Percentiles rank a stretch among this genome's conserved stretches.
phyloP scores from a whole-genome alignment of 1,140 invertebrate species.

The Caerostris extrusa region DNA sequence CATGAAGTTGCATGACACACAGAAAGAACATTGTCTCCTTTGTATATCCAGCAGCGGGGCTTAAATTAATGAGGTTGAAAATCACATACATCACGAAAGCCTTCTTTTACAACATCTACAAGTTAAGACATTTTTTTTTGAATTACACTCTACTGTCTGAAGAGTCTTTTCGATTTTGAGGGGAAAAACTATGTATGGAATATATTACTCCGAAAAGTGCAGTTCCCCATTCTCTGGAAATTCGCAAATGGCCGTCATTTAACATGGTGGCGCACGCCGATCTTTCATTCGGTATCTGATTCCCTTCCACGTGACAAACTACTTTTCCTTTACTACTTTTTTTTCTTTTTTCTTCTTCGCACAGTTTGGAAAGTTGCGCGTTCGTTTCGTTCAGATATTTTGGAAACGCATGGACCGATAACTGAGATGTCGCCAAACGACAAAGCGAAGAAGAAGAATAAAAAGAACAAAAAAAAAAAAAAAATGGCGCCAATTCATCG shows the following conservation, averaged over 20 bases:
- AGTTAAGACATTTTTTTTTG: conserved; percentile 51
- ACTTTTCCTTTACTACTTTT: neutral
- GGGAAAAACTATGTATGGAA: conserved; percentile 42
- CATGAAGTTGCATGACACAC: neutral
- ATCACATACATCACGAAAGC: conserved; percentile 39
- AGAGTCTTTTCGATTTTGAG: conserved; percentile 39
- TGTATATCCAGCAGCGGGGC: conserved; percentile 3
- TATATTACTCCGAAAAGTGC: conserved; percentile 45
- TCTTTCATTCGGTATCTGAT: conserved; percentile 64
- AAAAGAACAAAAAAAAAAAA: conserved; percentile 35
- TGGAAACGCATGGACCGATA: conserved; percentile 47
- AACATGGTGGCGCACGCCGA: conserved; percentile 34
- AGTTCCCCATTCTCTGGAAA: conserved; percentile 47
- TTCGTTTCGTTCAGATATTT: conserved; percentile 50
- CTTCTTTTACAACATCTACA: conserved; percentile 24
- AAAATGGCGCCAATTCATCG: conserved; percentile 72
- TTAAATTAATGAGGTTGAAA: conserved; percentile 52
- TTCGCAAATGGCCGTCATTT: conserved; percentile 62
- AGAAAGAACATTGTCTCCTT: conserved; percentile 27
- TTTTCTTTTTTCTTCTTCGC: conserved; percentile 16
- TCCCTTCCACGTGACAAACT: conserved; percentile 56
- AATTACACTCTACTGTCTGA: conserved; percentile 10
- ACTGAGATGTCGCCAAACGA: conserved; percentile 67
- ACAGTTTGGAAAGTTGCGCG: conserved; percentile 57
- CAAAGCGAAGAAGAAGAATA: neutral